These are phyloP conservation scores for Sinocyclocheilus anshuiensis DNA, from an alignment of 2,113 vertebrate species.

Conservation along the genomic window DNA sequence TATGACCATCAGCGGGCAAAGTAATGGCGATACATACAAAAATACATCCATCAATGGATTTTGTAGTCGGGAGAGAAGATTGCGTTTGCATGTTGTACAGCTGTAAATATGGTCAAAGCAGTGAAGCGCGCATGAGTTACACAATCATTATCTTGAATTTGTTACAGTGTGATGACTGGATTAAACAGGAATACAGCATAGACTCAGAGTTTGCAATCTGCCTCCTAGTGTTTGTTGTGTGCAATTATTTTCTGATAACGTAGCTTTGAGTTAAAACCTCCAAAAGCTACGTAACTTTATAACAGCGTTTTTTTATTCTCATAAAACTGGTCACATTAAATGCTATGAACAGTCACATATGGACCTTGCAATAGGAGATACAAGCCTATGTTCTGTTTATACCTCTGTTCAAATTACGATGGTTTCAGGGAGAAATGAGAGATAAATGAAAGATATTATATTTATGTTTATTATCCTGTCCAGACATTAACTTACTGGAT, in stretches of 20 bases:
- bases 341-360: no score
- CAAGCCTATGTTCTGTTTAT: slow-evolving; percentile 22
- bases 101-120: slow-evolving; percentile 62
- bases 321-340: no score
- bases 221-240: slow-evolving; percentile 52
- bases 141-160: slow-evolving; percentile 57
- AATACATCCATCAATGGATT: no score
- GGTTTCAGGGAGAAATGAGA: slow-evolving; percentile 8
- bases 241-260: neutral
- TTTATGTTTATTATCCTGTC: slow-evolving; percentile 25
- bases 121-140: slow-evolving; percentile 55
- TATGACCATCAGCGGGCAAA: neutral
- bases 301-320: neutral
- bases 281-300: neutral
- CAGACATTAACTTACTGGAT: neutral
- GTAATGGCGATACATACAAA: neutral
- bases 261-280: neutral
- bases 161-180: slow-evolving; percentile 58
- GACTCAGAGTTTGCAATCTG: neutral
- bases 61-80: neutral
- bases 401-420: slow-evolving; percentile 1
- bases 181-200: neutral
- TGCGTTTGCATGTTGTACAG: slow-evolving; percentile 42
- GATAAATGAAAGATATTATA: slow-evolving; percentile 1
- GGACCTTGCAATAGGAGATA: neutral